These are phyloP conservation scores for Nothocercus nigrocapillus DNA, from an alignment of 2,113 vertebrate genomes.

Conservation along the genomic window DNA sequence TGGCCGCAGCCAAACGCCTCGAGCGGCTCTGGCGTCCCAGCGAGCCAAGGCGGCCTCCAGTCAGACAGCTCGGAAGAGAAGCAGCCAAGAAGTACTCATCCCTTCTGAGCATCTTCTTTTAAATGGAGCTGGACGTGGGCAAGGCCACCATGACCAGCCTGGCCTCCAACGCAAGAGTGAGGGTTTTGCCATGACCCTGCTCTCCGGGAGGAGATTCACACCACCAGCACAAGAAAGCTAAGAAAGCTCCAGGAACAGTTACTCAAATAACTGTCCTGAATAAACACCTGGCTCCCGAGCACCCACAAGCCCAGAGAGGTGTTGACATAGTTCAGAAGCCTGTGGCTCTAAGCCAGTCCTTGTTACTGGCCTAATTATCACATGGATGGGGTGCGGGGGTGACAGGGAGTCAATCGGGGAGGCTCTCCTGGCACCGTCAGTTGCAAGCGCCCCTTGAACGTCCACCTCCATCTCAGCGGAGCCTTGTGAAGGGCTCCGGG, in stretches of 20 bases:
- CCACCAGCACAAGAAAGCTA: no score
- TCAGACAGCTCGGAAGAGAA: neutral
- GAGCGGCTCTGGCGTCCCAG: neutral
- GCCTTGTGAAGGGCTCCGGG: neutral
- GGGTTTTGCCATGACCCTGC: neutral
- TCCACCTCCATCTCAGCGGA: rapidly evolving
- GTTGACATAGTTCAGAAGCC: no score
- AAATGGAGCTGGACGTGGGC: neutral
- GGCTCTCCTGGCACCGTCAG: neutral
- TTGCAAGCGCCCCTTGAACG: rapidly evolving
- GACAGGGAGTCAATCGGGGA: neutral
- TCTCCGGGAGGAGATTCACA: neutral
- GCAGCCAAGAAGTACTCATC: neutral
- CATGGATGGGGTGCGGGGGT: no score
- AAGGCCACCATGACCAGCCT: no score
- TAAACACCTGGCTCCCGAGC: neutral
- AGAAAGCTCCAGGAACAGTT: neutral
- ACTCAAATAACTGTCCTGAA: no score
- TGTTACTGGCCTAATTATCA: neutral
- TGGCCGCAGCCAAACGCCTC: neutral
- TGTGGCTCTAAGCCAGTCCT: neutral
- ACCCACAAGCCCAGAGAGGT: neutral
- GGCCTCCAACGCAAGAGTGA: no score
- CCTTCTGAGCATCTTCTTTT: neutral
- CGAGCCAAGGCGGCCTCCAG: neutral